Conservation (phyloP, 2,113 vertebrate genomes). For the Spea bombifrons region DNA sequence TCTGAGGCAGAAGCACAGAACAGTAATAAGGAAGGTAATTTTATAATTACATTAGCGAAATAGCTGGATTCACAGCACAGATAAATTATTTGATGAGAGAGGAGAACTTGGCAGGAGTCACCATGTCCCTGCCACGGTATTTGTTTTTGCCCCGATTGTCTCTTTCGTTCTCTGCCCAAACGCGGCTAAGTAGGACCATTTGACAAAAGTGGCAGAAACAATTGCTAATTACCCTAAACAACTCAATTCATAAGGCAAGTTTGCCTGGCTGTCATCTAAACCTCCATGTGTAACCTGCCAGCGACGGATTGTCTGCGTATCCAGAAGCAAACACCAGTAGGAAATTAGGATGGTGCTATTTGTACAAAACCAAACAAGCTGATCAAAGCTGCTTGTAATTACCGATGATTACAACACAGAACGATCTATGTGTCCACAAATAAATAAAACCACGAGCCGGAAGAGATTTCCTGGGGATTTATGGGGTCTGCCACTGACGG, state of each 20-base stretch:
- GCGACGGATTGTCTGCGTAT: constrained; percentile 52
- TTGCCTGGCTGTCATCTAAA: constrained; percentile 78
- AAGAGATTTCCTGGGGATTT: too few relatives aligned
- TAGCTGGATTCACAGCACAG: constrained; percentile 32
- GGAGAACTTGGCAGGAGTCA: constrained; percentile 30
- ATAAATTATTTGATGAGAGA: constrained; percentile 34
- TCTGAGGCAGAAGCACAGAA: neutral
- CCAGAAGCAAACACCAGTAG: constrained; percentile 13
- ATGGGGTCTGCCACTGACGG: too few relatives aligned
- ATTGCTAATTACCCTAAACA: constrained; percentile 85
- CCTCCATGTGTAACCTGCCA: constrained; percentile 77
- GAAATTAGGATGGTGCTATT: constrained; percentile 11
- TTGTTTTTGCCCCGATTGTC: constrained; percentile 20
- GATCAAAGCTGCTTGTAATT: constrained; percentile 17
- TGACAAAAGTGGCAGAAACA: constrained; percentile 63
- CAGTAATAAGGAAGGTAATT: constrained; percentile 36
- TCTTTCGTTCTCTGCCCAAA: constrained; percentile 36
- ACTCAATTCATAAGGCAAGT: constrained; percentile 75
- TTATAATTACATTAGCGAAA: constrained; percentile 43
- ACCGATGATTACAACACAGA: constrained; percentile 8
- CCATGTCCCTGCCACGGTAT: constrained; percentile 14
- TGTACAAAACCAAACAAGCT: neutral
- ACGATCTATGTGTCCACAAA: neutral
- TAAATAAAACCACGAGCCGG: neutral
- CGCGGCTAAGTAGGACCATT: constrained; percentile 38